Evolutionary conservation across 2,797 vertebrate species (phyloP), one percentile per base, ranked within the genome.

Genomic region (Epinephelus coioides): DNA sequence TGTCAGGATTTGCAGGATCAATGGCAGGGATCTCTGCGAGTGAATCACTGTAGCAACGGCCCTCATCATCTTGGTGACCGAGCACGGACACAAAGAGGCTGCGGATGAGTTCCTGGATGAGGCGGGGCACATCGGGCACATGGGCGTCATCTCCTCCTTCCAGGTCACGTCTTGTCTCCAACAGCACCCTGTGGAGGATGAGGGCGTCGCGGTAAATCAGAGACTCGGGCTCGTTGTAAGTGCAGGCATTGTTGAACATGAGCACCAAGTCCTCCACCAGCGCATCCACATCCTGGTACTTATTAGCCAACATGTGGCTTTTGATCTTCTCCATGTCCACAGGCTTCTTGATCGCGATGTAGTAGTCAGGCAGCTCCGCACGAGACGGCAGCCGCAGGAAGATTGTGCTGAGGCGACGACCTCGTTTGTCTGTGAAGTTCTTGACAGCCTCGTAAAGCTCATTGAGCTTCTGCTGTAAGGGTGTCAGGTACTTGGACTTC

Each of bases 211-310:
- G 99, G 89, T 99, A 99, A 89, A 99, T 99, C 85, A 99, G 94
- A 38, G 98, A 99, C 86, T 99, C 97, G 0, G 98, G 98, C 81
- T 99, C 98, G 0, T 99, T 99, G 81, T 99, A 99, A 0, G 98
- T 99, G 84, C 98, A 99, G 4, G 98, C 98, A 0, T 99, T 99
- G 90, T 99, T 99, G 94, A 99, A 99, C 98, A 99, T 99, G 89
- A 99, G 96, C 69, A 98, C 98, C 17, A 99, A 95, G 94, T 99
- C 98, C 79, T 99, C 98, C 59, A 98, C 98, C 94, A 99, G 96
- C 2, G 97, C 97, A 54, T 99, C 98, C 23, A 99, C 97, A 55
- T 99, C 98, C 94, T 99, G 98, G 94, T 98, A 99, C 80, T 99
- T 99, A 82, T 99, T 99, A 68, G 98, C 96, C 96, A 99, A 96